These are phyloP conservation scores for Acrossocheilus fasciatus DNA, from an alignment of 2,797 vertebrate genomes.

Conservation along the genomic window DNA sequence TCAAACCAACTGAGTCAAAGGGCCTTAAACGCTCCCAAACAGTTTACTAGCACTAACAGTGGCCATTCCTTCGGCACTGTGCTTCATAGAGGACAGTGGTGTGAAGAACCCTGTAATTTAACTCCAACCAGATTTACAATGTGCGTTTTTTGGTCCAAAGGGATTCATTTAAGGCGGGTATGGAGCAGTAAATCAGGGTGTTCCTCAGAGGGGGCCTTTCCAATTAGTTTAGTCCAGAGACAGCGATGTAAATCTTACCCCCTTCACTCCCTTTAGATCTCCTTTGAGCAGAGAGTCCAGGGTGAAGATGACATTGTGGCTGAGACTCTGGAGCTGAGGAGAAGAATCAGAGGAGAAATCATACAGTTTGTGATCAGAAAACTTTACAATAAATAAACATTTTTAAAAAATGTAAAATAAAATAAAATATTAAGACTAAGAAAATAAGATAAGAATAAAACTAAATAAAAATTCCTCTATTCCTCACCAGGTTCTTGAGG, in stretches of 20 bases:
- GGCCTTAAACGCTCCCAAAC: constrained; percentile 35
- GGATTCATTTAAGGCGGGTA: constrained; percentile 34
- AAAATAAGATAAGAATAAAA: neutral
- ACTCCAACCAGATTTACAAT: constrained; percentile 50
- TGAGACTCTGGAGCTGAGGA: constrained; percentile 86
- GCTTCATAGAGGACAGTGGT: constrained; percentile 27
- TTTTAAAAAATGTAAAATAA: neutral
- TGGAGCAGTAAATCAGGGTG: constrained; percentile 40
- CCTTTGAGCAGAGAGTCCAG: constrained; percentile 91
- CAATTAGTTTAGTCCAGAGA: constrained; percentile 45
- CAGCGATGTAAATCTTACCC: constrained; percentile 78
- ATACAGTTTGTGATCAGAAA: constrained; percentile 1
- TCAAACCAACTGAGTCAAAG: constrained; percentile 26
- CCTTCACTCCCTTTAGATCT: constrained; percentile 90
- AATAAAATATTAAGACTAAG: neutral
- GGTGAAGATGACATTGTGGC: constrained; percentile 92
- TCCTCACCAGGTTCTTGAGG: constrained; percentile 88
- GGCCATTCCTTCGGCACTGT: constrained; percentile 27
- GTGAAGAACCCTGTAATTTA: constrained; percentile 42
- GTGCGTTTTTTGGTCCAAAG: constrained; percentile 38
- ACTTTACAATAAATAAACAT: neutral
- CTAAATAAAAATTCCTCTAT: neutral
- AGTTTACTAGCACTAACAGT: constrained; percentile 21
- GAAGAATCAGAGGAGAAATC: constrained; percentile 11
- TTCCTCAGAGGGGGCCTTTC: constrained; percentile 28